Evolutionary conservation across 2,113 vertebrate genomes (phyloP).

Genomic region (Nestor notabilis): DNA sequence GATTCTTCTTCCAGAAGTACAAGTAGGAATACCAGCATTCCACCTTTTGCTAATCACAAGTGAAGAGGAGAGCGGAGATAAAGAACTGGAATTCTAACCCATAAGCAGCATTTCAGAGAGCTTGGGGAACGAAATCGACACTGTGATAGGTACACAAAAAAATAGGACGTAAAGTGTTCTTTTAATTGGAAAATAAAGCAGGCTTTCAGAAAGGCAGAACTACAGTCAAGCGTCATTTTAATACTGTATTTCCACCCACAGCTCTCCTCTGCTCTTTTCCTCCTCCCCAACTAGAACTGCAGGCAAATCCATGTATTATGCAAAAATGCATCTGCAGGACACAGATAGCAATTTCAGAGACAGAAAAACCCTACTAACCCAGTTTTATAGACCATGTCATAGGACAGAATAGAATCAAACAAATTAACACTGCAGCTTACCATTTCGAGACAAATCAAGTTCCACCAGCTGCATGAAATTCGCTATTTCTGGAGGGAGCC

Average conservation of each 20-base stretch:
- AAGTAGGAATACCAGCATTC: neutral
- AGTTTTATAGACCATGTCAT: neutral
- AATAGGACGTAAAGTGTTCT: neutral
- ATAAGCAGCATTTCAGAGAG: neutral
- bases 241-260: neutral
- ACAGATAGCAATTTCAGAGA: neutral
- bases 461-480: conserved; percentile 98
- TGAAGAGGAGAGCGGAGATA: neutral
- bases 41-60: neutral
- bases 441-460: conserved; percentile 95
- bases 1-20: neutral
- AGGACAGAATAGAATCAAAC: neutral
- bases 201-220: neutral
- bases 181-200: neutral
- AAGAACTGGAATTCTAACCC: neutral
- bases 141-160: neutral
- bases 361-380: neutral
- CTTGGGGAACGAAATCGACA: neutral
- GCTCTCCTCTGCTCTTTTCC: neutral
- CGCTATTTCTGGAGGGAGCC: conserved; percentile 93
- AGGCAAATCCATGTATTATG: neutral
- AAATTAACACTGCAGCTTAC: conserved; percentile 71
- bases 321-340: neutral
- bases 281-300: neutral
- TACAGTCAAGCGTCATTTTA: neutral